phyloP scores from a whole-genome alignment of 2,113 vertebrate species.

The Raja brachyura region DNA sequence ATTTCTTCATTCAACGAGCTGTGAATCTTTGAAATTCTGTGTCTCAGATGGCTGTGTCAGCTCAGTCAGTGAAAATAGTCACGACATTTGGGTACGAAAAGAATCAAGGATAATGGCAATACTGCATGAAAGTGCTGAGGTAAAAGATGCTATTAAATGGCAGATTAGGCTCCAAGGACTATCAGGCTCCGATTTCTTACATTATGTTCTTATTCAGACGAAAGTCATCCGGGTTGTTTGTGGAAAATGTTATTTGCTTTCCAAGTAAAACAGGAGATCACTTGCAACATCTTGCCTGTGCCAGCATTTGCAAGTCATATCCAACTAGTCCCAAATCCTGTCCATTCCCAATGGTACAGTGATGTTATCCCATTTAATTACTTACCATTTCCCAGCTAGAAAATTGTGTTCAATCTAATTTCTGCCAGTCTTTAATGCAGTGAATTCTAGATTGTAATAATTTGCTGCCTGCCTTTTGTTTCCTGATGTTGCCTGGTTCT shows the following conservation, averaged over 20 bases:
- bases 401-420: not conserved
- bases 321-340: not conserved
- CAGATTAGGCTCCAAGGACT: too few relatives aligned
- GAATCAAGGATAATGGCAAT: too few relatives aligned
- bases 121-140: too few relatives aligned
- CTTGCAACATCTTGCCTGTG: not conserved
- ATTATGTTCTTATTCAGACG: too few relatives aligned
- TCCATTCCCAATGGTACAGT: not conserved
- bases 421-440: not conserved
- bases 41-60: too few relatives aligned
- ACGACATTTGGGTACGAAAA: too few relatives aligned
- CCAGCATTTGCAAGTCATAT: not conserved
- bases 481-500: not conserved
- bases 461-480: not conserved
- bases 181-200: too few relatives aligned
- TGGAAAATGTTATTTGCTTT: not conserved
- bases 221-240: not conserved
- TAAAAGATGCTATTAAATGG: too few relatives aligned
- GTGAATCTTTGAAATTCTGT: too few relatives aligned
- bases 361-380: not conserved
- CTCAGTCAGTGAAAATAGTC: too few relatives aligned
- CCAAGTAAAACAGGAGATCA: not conserved
- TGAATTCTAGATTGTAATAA: not conserved
- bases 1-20: too few relatives aligned
- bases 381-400: not conserved